Base-by-base conservation (phyloP, 1,140 invertebrate species). In the Eupeodes corollae region DNA sequence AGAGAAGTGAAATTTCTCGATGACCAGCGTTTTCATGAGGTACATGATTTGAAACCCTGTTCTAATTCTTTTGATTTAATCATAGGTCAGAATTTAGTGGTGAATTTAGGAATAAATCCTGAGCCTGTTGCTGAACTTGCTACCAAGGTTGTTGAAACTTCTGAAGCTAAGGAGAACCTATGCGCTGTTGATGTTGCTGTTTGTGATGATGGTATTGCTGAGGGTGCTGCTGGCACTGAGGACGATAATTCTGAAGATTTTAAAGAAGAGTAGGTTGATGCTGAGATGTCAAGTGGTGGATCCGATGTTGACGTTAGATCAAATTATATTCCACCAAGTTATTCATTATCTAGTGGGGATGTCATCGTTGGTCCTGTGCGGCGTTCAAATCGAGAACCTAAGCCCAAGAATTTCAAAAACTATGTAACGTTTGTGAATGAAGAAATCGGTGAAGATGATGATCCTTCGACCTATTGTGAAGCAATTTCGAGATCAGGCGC, bases 11-110 rank as follows among this genome's bases (percentile, higher is more conserved):
- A 39, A 0, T 66, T 67, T 39, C 34, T 59, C 37, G 57, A 61
- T 49, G 43, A 57, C 12, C 33, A 49, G 67, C 66, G 21, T 26
- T 26, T 26, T 26, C 21, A 26, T 26, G 8, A 26, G 10, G 26
- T 40, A 26, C 9, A 30, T 33, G 15, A 31, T 44, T 14, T 34
- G 15, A 33, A 37, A 46, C 37, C 8, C 15, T 16, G 35, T 26
- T 26, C 21, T 26, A 26, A 26, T 26, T 26, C 21, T 26, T 56
- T 54, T n/a, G 21, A 56, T 21, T 50, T 52, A 31, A 48, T 52
- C 49, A 47, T 44, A 37, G 70, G 68, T 46, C 68, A 53, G 52
- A 63, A 70, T 44, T 16, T 53, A 6, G 70, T 66, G 42, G 26
- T 54, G 38, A 19, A 26, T 26, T 26, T 26, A 26, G 8, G 21